phyloP scores from a whole-genome alignment of 1,140 invertebrate species.

The Manduca sexta region DNA sequence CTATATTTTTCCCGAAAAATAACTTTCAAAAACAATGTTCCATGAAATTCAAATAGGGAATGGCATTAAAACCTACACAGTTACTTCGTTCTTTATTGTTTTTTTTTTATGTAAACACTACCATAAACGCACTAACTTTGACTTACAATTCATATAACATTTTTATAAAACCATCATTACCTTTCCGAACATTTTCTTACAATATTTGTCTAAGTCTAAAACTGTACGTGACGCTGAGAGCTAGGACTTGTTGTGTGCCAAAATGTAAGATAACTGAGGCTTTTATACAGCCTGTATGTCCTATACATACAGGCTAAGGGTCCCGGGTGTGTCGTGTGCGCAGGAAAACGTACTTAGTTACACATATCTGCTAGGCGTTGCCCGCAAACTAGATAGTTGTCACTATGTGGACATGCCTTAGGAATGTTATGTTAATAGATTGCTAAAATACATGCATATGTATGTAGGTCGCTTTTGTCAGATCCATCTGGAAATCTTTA shows the following conservation, averaged over 20 bases:
- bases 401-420: constrained; percentile 25
- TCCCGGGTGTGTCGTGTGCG: constrained; percentile 34
- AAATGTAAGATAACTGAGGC: constrained; percentile 52
- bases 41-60: no score
- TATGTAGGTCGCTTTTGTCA: not conserved
- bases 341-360: constrained; percentile 36
- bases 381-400: constrained; percentile 38
- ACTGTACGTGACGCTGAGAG: constrained; percentile 45
- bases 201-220: constrained; percentile 36
- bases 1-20: no score
- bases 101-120: no score
- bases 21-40: no score
- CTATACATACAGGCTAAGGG: constrained; percentile 51
- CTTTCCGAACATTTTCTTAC: constrained; percentile 63
- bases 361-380: constrained; percentile 50
- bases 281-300: constrained; percentile 58
- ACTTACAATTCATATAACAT: no score
- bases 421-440: not conserved
- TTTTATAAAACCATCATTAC: no score
- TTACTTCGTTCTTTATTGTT: no score
- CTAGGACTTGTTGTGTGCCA: constrained; percentile 60
- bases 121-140: no score
- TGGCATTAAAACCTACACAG: no score
- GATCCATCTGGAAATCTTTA: no score
- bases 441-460: not conserved